Evolutionary conservation across 2,888 invertebrate species (phyloP).

Genomic region (Ophion ellenae): DNA sequence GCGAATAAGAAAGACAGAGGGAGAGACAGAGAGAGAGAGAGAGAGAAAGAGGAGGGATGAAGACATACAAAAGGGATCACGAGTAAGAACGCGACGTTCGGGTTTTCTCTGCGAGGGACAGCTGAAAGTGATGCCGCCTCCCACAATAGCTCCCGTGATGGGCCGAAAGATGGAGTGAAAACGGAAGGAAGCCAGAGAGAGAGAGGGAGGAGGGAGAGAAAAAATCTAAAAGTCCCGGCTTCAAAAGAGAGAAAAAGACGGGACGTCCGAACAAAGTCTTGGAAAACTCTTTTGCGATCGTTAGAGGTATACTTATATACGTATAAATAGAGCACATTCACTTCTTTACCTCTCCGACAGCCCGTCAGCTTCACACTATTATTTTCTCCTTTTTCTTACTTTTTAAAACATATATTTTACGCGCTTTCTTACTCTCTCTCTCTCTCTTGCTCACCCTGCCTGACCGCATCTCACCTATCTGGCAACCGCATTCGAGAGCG

Average conservation of each 20-base stretch:
- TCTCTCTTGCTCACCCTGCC: not conserved
- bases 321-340: slow-evolving; percentile 44
- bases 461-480: not conserved
- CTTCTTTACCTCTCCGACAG: slow-evolving; percentile 66
- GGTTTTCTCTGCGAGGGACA: slow-evolving; percentile 71
- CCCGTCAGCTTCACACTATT: slow-evolving; percentile 67
- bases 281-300: slow-evolving; percentile 64
- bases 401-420: not conserved
- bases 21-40: slow-evolving; percentile 5
- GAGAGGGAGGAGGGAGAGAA: not conserved
- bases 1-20: slow-evolving; percentile 4
- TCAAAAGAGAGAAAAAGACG: slow-evolving; percentile 19
- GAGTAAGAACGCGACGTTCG: slow-evolving; percentile 27
- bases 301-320: slow-evolving; percentile 49
- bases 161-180: slow-evolving; percentile 69
- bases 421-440: not conserved
- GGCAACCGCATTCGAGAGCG: not conserved
- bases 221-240: not conserved
- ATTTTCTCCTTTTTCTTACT: not conserved
- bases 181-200: slow-evolving; percentile 1
- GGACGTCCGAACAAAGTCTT: slow-evolving; percentile 64
- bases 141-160: slow-evolving; percentile 69
- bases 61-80: not conserved
- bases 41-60: not conserved
- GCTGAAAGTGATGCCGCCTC: slow-evolving; percentile 74